phyloP scores from a whole-genome alignment of 1,140 invertebrate species.

The Thaumatotibia leucotreta region DNA sequence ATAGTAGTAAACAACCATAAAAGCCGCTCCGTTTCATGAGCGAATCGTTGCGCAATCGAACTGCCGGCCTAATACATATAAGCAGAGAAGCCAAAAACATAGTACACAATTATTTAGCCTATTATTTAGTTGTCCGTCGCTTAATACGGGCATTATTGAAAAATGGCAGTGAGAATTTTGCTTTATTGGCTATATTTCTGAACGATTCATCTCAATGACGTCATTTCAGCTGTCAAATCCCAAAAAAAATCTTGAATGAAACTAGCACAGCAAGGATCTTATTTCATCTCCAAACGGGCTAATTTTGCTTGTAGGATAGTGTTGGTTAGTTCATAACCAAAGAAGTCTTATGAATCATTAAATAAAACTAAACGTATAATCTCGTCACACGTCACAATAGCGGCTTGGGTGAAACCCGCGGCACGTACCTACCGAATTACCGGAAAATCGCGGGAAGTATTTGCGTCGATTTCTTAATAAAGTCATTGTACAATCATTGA shows the following conservation, averaged over 20 bases:
- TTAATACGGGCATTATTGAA: too few species aligned
- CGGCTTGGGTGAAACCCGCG: background rate
- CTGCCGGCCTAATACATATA: too few species aligned
- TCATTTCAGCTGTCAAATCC: background rate
- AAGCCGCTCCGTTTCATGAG: too few species aligned
- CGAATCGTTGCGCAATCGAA: too few species aligned
- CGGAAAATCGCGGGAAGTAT: constrained; percentile 7
- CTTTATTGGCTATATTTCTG: too few species aligned
- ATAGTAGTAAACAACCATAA: too few species aligned
- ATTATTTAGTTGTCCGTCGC: too few species aligned
- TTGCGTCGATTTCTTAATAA: background rate
- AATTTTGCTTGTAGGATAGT: background rate
- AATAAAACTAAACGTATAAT: background rate
- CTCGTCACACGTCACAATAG: constrained; percentile 7
- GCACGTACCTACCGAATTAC: background rate
- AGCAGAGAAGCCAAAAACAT: too few species aligned
- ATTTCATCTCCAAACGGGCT: background rate
- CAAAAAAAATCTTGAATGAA: background rate
- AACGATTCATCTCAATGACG: background rate
- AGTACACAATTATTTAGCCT: too few species aligned
- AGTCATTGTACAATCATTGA: background rate
- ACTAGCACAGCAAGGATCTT: background rate
- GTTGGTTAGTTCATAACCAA: background rate
- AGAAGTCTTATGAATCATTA: background rate
- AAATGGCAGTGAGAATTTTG: too few species aligned